Evolutionary conservation across 2,888 invertebrate species (phyloP), one percentile per base, ranked within the genome.

Genomic region (Pterobdella sp.): DNA sequence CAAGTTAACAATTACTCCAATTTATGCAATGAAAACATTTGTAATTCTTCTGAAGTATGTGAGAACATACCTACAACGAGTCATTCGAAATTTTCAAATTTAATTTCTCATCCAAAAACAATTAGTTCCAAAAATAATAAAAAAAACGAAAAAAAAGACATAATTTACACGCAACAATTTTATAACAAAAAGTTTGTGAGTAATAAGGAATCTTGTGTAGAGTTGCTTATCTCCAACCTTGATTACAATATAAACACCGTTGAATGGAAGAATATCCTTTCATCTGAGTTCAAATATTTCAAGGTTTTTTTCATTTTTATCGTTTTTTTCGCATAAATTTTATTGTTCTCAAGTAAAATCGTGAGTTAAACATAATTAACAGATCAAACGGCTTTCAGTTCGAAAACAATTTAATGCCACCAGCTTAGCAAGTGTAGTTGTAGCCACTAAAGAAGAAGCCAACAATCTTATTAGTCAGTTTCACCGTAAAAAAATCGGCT

Each of bases 401-500:
- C 87, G 86, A 77, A 83, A 86, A 60, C 89, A 88, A 82, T 85
- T 87, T 0, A 90, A 90, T 81, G 89, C 89, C 67, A 88, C 87
- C 73, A 86, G 89, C 32, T 86, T 89, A 2, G 92, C 90, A 0
- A 87, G 87, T 32, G 88, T 93, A 0, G 88, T 88, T 79, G 88
- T 93, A 0, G 87, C 88, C 0, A 88, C 88, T 0, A 86, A 88
- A 74, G 88, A 89, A 80, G 90, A 91, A 79, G 85, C 87, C 74
- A 83, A 88, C 78, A 83, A 81, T 77, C 90, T 90, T 42, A 91
- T 93, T 77, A 91, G 92, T 0, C 89, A 91, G 80, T 86, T 93
- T 68, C 93, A 93, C 83, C 88, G 91, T 73, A 89, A 89, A 74
- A 90, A 91, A 80, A 86, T 93, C 74, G 93, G 91, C 7, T 89